phyloP scores from a whole-genome alignment of 2,113 vertebrate species.

The Phaethon lepturus region DNA sequence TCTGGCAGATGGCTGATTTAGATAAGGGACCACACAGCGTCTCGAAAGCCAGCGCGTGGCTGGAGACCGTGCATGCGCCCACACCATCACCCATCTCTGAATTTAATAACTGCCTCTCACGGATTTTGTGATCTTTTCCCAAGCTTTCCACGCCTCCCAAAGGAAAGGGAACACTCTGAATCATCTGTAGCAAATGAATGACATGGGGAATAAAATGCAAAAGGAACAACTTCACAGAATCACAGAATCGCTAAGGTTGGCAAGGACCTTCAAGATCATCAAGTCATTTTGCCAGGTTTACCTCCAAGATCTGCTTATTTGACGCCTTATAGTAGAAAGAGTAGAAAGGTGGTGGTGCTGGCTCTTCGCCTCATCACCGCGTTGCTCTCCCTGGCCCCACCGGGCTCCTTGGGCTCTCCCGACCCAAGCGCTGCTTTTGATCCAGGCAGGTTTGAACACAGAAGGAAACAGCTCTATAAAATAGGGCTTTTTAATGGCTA shows the following conservation, averaged over 20 bases:
- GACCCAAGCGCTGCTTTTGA: not conserved
- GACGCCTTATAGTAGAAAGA: constrained; percentile 62
- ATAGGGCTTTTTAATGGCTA: not conserved
- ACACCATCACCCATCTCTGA: not conserved
- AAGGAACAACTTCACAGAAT: not conserved
- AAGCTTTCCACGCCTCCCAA: rapidly evolving
- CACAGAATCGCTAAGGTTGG: no score
- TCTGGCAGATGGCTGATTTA: not conserved
- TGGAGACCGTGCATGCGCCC: rapidly evolving
- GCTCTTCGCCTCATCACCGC: not conserved
- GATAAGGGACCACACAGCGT: not conserved
- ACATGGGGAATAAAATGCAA: not conserved
- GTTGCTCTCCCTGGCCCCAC: not conserved
- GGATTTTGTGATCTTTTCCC: not conserved
- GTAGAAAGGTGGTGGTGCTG: not conserved
- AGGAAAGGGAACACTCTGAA: not conserved
- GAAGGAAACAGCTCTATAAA: not conserved
- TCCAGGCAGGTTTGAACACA: not conserved
- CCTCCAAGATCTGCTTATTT: constrained; percentile 77
- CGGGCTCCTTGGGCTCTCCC: not conserved
- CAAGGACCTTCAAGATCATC: no score
- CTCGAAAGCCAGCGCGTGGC: not conserved
- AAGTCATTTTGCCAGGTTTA: constrained; percentile 58
- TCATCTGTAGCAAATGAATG: not conserved
- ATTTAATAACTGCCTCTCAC: rapidly evolving